Conservation (phyloP, 1,140 invertebrate species). For the Drosophila murphyi region DNA sequence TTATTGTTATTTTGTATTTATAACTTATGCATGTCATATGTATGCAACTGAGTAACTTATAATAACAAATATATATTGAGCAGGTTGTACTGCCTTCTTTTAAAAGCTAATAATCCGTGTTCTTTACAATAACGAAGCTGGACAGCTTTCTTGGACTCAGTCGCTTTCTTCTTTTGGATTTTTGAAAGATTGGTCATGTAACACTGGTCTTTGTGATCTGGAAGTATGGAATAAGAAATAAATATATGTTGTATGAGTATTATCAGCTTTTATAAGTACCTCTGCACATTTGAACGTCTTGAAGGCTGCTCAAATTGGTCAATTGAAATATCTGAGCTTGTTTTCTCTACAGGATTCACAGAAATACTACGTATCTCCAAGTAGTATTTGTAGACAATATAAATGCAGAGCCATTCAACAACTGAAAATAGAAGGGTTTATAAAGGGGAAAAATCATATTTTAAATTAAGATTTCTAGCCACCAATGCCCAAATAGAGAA, state of each 20-base stretch:
- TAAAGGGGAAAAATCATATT: neutral
- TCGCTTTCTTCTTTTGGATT: too few relatives aligned
- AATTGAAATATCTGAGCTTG: neutral
- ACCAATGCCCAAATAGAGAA: conserved; percentile 53
- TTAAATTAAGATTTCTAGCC: neutral
- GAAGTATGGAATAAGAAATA: too few relatives aligned
- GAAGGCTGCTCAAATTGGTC: neutral
- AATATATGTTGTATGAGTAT: too few relatives aligned
- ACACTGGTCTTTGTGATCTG: too few relatives aligned
- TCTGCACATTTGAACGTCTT: neutral
- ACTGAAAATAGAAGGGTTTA: conserved; percentile 7
- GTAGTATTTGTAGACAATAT: conserved; percentile 47
- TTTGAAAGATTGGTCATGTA: too few relatives aligned
- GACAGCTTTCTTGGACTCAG: too few relatives aligned
- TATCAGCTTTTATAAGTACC: too few relatives aligned
- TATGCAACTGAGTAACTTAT: neutral
- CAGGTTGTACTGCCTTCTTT: neutral
- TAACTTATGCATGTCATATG: neutral
- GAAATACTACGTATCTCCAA: neutral
- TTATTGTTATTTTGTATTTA: too few relatives aligned
- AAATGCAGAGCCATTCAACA: conserved; percentile 43
- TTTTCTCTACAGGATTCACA: neutral
- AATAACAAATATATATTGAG: neutral
- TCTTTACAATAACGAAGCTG: too few relatives aligned
- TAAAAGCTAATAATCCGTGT: too few relatives aligned